Conservation (phyloP, 2,113 vertebrate genomes). For the Mirza zaza region DNA sequence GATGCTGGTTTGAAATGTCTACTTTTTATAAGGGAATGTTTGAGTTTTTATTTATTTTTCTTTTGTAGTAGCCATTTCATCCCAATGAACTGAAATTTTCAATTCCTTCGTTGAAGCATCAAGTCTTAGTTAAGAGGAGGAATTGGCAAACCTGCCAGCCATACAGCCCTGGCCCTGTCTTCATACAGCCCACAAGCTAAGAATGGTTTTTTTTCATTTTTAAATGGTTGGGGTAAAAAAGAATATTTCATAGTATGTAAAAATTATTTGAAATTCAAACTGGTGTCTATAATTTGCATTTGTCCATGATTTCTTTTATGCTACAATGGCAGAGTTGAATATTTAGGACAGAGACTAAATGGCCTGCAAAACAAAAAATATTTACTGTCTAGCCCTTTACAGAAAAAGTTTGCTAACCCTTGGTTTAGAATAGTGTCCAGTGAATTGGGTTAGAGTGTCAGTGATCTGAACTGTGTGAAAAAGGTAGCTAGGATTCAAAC, state of each 20-base stretch:
- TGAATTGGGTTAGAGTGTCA: slow-evolving; percentile 39
- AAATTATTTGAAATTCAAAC: slow-evolving; percentile 34
- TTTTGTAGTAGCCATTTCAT: too few species aligned
- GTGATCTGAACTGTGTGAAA: slow-evolving; percentile 16
- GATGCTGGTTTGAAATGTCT: slow-evolving; percentile 7
- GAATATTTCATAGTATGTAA: background rate
- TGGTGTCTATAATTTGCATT: slow-evolving; percentile 9
- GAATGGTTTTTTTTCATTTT: slow-evolving; percentile 20
- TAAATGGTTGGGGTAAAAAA: slow-evolving; percentile 41
- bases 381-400: background rate
- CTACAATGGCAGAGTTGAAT: slow-evolving; percentile 13
- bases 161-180: background rate
- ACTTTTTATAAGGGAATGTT: background rate
- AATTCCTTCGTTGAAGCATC: slow-evolving; percentile 30
- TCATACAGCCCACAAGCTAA: background rate
- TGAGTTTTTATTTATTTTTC: too few species aligned
- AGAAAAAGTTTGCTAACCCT: slow-evolving; percentile 15
- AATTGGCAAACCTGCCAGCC: background rate
- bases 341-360: slow-evolving; percentile 12
- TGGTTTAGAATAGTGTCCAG: slow-evolving; percentile 16
- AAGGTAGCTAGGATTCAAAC: slow-evolving; percentile 38
- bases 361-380: slow-evolving; percentile 20
- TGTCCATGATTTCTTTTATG: background rate
- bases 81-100: background rate
- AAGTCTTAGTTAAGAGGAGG: slow-evolving; percentile 35